Percentiles rank a stretch among this genome's conserved stretches.
Conservation (phyloP, 2,113 vertebrate genomes). For the Loxodonta africana region DNA sequence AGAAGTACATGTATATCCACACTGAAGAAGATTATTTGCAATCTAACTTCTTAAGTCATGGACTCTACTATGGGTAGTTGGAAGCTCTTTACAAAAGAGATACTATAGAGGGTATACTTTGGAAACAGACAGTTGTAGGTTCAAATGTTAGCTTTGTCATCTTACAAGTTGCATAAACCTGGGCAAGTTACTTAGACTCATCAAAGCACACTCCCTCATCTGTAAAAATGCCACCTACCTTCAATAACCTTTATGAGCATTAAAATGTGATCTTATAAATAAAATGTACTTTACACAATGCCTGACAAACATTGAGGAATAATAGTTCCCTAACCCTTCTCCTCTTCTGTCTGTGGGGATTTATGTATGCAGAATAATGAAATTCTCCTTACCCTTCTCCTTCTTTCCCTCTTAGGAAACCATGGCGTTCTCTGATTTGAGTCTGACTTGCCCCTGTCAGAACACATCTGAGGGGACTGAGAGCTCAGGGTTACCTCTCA, state of each 20-base stretch:
- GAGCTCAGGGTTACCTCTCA: neutral
- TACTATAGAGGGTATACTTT: neutral
- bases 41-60: neutral
- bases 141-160: neutral
- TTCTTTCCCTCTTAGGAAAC: neutral
- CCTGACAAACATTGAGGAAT: neutral
- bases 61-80: neutral
- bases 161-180: neutral
- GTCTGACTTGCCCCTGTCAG: neutral
- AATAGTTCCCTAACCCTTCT: neutral
- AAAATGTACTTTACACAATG: neutral
- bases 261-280: slow-evolving; percentile 3
- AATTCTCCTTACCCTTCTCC: neutral
- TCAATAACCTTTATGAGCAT: neutral
- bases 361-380: neutral
- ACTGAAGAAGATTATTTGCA: neutral
- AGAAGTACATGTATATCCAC: neutral
- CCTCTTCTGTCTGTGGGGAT: neutral
- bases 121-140: neutral
- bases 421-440: neutral
- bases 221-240: neutral
- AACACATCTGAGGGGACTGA: neutral
- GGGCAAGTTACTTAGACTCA: neutral
- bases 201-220: neutral
- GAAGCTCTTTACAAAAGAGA: neutral